Base-by-base conservation (phyloP, 1,140 invertebrate genomes). In the Trichoplusia ni region DNA sequence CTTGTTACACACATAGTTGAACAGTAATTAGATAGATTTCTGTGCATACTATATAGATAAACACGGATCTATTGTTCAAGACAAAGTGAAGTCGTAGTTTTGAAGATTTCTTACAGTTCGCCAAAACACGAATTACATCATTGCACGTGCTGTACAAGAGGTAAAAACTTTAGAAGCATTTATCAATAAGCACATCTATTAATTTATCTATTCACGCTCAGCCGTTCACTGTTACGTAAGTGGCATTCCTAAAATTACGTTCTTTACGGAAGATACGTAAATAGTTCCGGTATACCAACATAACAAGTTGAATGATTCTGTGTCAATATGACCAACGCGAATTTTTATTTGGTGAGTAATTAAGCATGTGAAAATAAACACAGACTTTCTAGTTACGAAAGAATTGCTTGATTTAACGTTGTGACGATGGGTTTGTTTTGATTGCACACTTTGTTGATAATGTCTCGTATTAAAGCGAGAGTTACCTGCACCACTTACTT, bases 321-420 rank as follows among this genome's bases (percentile, higher is more conserved):
- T 47, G 42, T 49, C 42, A 47, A 40, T 47, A 44, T 31, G 27
- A 54, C 33, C 38, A 33, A 46, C 42, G 56, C 18, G 29, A 29
- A 33, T 35, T 59, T 51, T 59, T 16, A 46, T 35, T 11, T 25
- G 18, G 27, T 18, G 9, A 9, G 35, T 56, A 49, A 25, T 33
- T 56, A 64, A 56, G 7, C 14, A 29, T 33, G 56, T 46, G 27
- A 46, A 59, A 35, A 23, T 47, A 42, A 1, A 53, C 16, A 35
- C 11, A 35, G 61, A 79, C 85, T 88, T 88, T 88, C 83, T 85
- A 81, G 73, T 86, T 85, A 83, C 82, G 79, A 85, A 85, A 87
- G 78, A 81, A 58, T 54, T 69, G 73, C 72, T 82, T 72, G 72
- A 81, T 73, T 77, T 71, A 79, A 75, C 76, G 67, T 77, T 60